Evolutionary conservation across 2,888 invertebrate species (phyloP).

Genomic region (Drosophila recens): DNA sequence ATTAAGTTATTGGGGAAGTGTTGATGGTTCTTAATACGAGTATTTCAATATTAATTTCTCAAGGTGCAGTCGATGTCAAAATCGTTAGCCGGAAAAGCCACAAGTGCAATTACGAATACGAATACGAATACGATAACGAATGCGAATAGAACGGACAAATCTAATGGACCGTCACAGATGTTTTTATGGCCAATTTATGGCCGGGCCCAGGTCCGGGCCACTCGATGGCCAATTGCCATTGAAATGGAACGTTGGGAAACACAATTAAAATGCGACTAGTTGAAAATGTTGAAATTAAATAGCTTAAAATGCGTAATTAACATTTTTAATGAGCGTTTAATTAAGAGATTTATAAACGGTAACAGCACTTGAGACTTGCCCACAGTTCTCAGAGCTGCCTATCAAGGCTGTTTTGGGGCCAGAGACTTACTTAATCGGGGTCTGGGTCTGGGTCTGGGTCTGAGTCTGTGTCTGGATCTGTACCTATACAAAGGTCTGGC

Average conservation of each 20-base stretch:
- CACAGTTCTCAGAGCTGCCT: constrained; percentile 5
- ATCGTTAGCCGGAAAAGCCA: constrained; percentile 39
- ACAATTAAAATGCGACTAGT: constrained; percentile 32
- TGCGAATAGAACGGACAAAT: constrained; percentile 38
- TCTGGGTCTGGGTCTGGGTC: constrained; percentile 11
- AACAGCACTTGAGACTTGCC: constrained; percentile 19
- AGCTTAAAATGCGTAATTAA: constrained; percentile 61
- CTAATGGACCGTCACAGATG: constrained; percentile 35
- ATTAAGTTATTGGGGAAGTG: neutral
- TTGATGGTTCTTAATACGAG: neutral
- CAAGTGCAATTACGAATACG: constrained; percentile 22
- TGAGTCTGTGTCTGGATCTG: neutral
- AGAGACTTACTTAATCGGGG: neutral
- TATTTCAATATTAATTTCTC: constrained; percentile 1
- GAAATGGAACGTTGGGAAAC: constrained; percentile 46
- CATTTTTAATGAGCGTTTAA: constrained; percentile 68
- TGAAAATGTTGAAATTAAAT: constrained; percentile 46
- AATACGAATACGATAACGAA: constrained; percentile 6
- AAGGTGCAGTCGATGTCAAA: constrained; percentile 21
- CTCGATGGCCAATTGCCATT: constrained; percentile 43
- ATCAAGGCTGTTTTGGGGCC: constrained; percentile 41
- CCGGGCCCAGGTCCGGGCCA: constrained; percentile 8
- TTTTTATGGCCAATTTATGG: constrained; percentile 42
- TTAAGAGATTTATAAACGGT: constrained; percentile 75
- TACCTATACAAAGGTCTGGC: neutral